Evolutionary conservation across 2,797 vertebrate genomes (phyloP), one percentile per base, ranked within the genome.

Genomic region (Oceanodroma leucorhoa): DNA sequence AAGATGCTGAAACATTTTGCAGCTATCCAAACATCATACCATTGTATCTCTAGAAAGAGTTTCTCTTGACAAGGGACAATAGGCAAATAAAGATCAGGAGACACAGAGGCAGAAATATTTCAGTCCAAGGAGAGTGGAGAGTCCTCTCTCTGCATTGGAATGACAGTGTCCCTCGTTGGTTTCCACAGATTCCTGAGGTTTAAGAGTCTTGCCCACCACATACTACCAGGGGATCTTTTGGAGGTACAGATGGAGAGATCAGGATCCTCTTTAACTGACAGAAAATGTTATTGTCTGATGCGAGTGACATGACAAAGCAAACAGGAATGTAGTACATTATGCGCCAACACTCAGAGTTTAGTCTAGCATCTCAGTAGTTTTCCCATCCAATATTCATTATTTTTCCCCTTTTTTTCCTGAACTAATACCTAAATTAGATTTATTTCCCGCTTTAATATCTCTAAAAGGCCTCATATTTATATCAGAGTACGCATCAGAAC

Each of bases 401-500:
- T 91, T 83, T 92, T 48, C 36, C 61, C 30, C 11, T 72, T 76
- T 96, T 87, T 62, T 38, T 80, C 69, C 70, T 41, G 13, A 84
- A 40, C 64, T 46, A 77, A 84, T 83, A 83, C 38, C 53, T 57
- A 82, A 89, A 82, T 93, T 84, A 83, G 38, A 87, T 92, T 83
- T 90, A 85, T 83, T 62, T 94, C n/a, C 34, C 45, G 27, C 53
- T 87, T 80, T 92, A 94, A 83, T 83, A 72, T 54, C 71, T 57
- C 45, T 85, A 71, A 95, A 87, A 75, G 22, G 36, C 24, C 55
- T 30, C 53, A 7, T n/a, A 79, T 46, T 62, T 79, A 62, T 71
- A 88, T 72, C 58, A 86, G 38, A 76, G n/a, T 21, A 69, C 13
- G 14, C 46, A 93, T 73, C 60, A 81, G 67, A 89, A 87, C 2